Evolutionary conservation across 2,888 invertebrate genomes (phyloP).

Genomic region (Amblyteles armatorius): DNA sequence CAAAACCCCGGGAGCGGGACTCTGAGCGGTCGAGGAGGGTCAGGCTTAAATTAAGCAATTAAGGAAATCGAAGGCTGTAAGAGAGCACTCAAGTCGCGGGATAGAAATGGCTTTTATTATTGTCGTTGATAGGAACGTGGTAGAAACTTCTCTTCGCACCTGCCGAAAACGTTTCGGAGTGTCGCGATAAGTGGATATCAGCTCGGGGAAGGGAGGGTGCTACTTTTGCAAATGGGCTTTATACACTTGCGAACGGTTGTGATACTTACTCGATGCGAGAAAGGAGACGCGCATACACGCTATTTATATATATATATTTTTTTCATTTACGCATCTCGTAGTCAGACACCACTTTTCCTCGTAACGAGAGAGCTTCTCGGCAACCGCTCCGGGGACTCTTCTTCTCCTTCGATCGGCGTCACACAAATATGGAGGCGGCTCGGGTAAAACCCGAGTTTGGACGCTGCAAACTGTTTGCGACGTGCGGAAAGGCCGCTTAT

Average conservation of each 20-base stretch:
- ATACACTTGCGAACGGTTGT: constrained; percentile 16
- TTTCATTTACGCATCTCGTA: not conserved
- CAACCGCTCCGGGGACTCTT: constrained; percentile 6
- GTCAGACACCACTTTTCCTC: constrained; percentile 50
- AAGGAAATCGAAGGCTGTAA: constrained; percentile 56
- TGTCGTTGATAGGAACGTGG: not conserved
- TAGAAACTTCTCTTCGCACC: not conserved
- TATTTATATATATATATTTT: not conserved
- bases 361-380: constrained; percentile 20
- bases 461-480: not conserved
- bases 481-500: constrained; percentile 32
- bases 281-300: not conserved
- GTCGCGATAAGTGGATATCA: not conserved
- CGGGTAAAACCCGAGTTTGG: constrained; percentile 8
- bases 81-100: not conserved
- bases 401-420: constrained; percentile 23
- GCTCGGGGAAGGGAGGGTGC: not conserved
- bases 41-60: constrained; percentile 49
- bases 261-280: constrained; percentile 34
- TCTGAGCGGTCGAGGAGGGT: constrained; percentile 26
- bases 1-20: constrained; percentile 20
- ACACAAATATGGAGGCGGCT: constrained; percentile 28
- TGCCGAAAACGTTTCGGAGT: constrained; percentile 6
- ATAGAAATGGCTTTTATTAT: constrained; percentile 28
- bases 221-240: constrained; percentile 9